Evolutionary conservation across 2,888 invertebrate genomes (phyloP).

Genomic region (Tenodera sinensis): DNA sequence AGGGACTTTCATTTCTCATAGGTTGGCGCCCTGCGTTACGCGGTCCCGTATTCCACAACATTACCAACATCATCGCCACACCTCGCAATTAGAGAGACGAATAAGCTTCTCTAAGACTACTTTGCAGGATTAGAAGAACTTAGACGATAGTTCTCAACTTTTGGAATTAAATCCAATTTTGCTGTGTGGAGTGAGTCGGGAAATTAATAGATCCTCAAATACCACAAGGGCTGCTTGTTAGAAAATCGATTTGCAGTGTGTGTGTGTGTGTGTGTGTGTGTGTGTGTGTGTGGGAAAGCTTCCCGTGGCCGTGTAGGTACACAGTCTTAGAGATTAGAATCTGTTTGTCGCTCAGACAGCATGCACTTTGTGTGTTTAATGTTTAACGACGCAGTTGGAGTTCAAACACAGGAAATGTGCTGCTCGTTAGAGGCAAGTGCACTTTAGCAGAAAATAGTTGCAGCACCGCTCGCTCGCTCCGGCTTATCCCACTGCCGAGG

Average conservation of each 20-base stretch:
- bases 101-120: no score
- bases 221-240: background rate
- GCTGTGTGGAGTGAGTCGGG: background rate
- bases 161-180: no score
- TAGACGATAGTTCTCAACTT: no score
- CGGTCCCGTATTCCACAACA: no score
- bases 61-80: no score
- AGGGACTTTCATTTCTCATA: no score
- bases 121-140: no score
- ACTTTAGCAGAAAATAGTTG: background rate
- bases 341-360: background rate
- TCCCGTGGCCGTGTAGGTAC: background rate
- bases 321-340: background rate
- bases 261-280: no score
- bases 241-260: background rate
- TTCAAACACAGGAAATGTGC: background rate
- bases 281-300: background rate
- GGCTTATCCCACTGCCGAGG: background rate
- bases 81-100: no score
- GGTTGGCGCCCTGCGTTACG: no score
- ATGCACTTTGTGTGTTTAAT: background rate
- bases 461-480: no score
- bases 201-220: background rate
- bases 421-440: background rate
- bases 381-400: background rate